Evolutionary conservation across 37 sponge, comb jelly and placozoan species (phyloP).

Genomic region (Chondrilla cf. caribensis): DNA sequence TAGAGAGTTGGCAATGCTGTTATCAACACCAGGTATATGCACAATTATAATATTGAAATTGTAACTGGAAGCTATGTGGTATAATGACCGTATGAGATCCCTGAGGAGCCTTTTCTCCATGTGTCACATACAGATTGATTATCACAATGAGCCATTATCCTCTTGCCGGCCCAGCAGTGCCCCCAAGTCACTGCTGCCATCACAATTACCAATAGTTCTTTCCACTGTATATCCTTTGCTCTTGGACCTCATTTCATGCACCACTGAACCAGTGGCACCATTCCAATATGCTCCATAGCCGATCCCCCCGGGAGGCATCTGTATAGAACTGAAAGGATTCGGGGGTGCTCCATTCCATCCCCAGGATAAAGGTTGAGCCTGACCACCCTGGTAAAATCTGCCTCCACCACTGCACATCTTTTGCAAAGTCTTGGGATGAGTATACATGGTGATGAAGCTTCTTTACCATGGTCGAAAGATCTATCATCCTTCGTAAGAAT

Average conservation of each 20-base stretch:
- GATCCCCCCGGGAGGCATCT: constrained; percentile 29
- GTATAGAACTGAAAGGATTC: constrained; percentile 18
- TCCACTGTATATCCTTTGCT: not conserved
- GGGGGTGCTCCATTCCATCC: not conserved
- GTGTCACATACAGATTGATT: constrained; percentile 40
- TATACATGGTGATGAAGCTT: constrained; percentile 19
- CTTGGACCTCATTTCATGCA: not conserved
- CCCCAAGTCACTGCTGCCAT: constrained; percentile 50
- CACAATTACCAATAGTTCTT: constrained; percentile 51
- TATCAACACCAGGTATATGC: constrained; percentile 30
- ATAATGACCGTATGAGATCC: constrained; percentile 44
- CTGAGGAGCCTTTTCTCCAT: constrained; percentile 22
- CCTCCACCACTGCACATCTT: constrained; percentile 55
- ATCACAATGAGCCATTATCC: constrained; percentile 22
- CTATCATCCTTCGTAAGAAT: not conserved
- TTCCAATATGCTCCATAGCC: constrained; percentile 34
- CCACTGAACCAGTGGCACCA: constrained; percentile 22
- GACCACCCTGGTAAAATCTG: constrained; percentile 33
- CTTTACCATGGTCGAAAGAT: not conserved
- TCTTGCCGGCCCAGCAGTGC: constrained; percentile 14
- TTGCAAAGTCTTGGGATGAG: constrained; percentile 8
- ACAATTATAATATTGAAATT: not conserved
- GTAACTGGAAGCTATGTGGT: constrained; percentile 28
- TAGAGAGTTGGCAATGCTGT: constrained; percentile 45
- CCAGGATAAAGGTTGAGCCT: constrained; percentile 6